phyloP scores from a whole-genome alignment of 2,113 vertebrate genomes.

The Verasper variegatus region DNA sequence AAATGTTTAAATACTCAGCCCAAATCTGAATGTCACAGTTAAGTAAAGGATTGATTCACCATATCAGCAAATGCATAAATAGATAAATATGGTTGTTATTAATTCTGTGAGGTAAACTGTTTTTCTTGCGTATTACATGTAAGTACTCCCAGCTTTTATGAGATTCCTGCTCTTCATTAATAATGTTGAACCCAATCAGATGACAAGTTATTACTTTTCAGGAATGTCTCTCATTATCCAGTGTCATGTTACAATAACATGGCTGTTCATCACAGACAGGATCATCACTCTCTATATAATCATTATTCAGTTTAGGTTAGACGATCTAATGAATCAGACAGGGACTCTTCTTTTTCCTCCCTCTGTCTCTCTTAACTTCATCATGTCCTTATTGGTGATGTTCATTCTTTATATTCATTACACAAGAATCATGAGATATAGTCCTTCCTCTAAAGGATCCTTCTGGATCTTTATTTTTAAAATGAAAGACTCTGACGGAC shows the following conservation, averaged over 20 bases:
- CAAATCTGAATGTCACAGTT: background rate
- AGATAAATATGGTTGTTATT: background rate
- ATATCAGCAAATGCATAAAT: background rate
- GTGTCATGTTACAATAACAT: background rate
- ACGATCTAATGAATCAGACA: background rate
- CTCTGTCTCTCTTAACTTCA: background rate
- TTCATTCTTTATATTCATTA: background rate
- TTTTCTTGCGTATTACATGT: background rate
- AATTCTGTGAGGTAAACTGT: background rate
- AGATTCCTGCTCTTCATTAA: background rate
- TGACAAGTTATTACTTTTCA: background rate
- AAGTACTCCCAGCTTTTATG: background rate
- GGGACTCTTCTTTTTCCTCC: no score
- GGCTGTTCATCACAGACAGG: background rate
- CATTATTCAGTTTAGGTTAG: background rate
- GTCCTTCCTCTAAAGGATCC: conserved; percentile 13
- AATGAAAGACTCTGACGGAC: background rate
- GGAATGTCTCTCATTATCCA: conserved; percentile 11
- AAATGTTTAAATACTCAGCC: background rate
- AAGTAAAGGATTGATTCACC: background rate
- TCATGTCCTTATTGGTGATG: background rate
- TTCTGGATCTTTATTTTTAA: conserved; percentile 17
- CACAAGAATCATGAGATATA: conserved; percentile 16
- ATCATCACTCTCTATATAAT: background rate
- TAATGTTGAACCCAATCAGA: background rate